Evolutionary conservation across 2,113 vertebrate species (phyloP).

Genomic region (Isurus oxyrinchus): DNA sequence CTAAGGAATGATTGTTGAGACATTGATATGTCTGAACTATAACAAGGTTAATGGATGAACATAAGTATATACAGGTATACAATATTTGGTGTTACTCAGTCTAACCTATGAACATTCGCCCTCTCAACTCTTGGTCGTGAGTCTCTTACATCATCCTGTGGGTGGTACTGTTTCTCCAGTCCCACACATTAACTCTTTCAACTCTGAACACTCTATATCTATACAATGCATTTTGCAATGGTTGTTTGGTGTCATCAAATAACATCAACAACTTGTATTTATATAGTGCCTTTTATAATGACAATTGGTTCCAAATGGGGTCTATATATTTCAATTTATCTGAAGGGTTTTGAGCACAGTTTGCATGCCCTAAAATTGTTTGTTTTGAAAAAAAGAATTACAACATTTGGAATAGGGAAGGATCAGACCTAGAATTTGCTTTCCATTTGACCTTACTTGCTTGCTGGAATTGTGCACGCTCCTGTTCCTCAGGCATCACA

Average conservation of each 20-base stretch:
- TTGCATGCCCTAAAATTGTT: background rate
- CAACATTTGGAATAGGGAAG: background rate
- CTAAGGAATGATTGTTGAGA: no score
- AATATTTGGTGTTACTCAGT: no score
- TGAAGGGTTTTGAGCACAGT: background rate
- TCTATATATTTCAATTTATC: background rate
- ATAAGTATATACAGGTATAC: no score
- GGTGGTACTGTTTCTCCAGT: no score
- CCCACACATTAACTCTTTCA: no score
- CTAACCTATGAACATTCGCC: no score
- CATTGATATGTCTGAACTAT: no score
- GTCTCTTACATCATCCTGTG: no score
- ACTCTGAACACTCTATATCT: no score
- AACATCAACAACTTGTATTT: no score
- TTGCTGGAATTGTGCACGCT: background rate
- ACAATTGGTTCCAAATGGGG: background rate
- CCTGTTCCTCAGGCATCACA: background rate
- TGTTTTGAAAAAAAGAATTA: background rate
- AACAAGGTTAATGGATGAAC: no score
- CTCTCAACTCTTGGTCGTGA: no score
- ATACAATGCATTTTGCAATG: conserved; percentile 38
- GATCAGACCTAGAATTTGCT: background rate
- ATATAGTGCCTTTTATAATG: background rate
- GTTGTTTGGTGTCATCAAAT: background rate
- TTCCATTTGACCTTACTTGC: background rate